Evolutionary conservation across 2,113 vertebrate genomes (phyloP).

Genomic region (Channa maculata): DNA sequence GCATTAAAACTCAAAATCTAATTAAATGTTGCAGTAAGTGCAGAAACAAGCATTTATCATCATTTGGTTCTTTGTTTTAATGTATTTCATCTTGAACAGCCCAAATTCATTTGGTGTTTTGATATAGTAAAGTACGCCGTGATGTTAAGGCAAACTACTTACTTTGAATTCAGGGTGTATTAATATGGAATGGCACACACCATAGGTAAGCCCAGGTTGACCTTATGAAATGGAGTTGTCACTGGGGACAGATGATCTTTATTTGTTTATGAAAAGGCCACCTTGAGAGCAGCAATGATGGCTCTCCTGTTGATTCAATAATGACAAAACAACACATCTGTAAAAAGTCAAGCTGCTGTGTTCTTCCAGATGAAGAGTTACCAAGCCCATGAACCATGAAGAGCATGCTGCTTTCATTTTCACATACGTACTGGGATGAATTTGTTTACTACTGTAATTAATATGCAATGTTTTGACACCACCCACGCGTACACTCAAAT

Average conservation of each 20-base stretch:
- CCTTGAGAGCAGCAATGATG: slow-evolving; percentile 36
- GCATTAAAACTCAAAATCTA: too few species aligned
- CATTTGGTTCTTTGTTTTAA: background rate
- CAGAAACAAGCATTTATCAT: background rate
- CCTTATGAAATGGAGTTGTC: slow-evolving; percentile 57
- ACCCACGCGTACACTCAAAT: background rate
- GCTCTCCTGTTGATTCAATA: slow-evolving; percentile 37
- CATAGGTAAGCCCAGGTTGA: slow-evolving; percentile 46
- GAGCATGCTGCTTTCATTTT: background rate
- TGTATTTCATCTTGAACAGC: background rate
- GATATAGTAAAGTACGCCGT: background rate
- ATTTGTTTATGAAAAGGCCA: slow-evolving; percentile 72
- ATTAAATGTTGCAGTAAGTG: background rate
- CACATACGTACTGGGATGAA: background rate
- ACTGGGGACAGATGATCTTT: slow-evolving; percentile 60
- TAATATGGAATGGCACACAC: slow-evolving; percentile 31
- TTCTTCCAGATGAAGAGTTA: background rate
- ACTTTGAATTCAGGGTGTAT: slow-evolving; percentile 41
- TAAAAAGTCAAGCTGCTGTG: slow-evolving; percentile 35
- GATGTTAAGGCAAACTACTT: slow-evolving; percentile 5
- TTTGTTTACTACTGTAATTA: background rate
- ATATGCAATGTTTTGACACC: background rate
- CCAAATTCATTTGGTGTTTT: background rate
- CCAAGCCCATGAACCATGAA: background rate
- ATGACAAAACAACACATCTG: slow-evolving; percentile 42